Evolutionary conservation across 2,888 invertebrate genomes (phyloP), one percentile per base, ranked within the genome.

Genomic region (Machimus rusticus): DNA sequence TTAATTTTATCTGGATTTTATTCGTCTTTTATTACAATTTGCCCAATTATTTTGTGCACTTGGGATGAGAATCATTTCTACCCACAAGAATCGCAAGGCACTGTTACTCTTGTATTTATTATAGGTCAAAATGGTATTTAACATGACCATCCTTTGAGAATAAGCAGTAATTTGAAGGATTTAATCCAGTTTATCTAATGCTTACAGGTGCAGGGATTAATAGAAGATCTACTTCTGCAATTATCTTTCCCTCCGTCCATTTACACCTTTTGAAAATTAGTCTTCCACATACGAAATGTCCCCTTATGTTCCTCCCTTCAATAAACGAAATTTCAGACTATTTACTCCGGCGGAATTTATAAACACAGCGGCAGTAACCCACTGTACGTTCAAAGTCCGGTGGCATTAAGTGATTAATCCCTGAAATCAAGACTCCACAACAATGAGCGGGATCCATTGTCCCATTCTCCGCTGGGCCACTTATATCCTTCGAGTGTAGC

Each of bases 391-490:
- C 12, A 66, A 23, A 66, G 66, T 66, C 66, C 82, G 28, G 19
- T n/a, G 66, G 82, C 34, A 66, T 82, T 82, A 82, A 82, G 82
- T 57, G 82, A 82, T 82, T 82, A 82, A 82, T 82, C 82, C 81
- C 57, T 34, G 82, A 82, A 82, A 82, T 82, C 82, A 82, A 57
- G 57, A 34, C 55, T 66, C 39, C 82, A 19, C 66, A 82, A 82
- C 82, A 82, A 82, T 57, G 82, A 37, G n/a, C 55, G 82, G 57
- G n/a, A 31, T 66, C 82, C 37, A 82, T 82, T 82, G 82, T 82
- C 82, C 57, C 82, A 16, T 57, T 37, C 82, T 37, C 28, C 82
- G 57, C 16, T 82, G 66, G 12, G 14, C 66, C 57, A 57, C 82
- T 82, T 82, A 82, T 82, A 82, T 82, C 82, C 66, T 37, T 55